phyloP scores from a whole-genome alignment of 1,140 invertebrate species.

The Drosophila varians region DNA sequence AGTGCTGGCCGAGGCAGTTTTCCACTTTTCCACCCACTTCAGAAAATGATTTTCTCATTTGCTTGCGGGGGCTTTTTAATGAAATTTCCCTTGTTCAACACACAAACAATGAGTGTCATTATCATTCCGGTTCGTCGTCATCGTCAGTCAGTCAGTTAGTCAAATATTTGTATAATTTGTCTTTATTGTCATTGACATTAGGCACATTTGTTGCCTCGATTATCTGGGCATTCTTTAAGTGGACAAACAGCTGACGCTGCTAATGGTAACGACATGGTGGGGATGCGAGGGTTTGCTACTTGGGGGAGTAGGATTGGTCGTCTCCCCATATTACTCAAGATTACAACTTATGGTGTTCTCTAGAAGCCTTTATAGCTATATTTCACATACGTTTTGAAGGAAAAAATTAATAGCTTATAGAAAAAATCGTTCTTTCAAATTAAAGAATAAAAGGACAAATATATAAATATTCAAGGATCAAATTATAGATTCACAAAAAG shows the following conservation, averaged over 20 bases:
- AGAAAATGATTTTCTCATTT: slow-evolving; percentile 29
- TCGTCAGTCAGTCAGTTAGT: slow-evolving; percentile 44
- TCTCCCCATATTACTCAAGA: slow-evolving; percentile 20
- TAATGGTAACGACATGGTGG: slow-evolving; percentile 28
- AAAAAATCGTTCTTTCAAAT: background rate
- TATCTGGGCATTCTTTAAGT: slow-evolving; percentile 74
- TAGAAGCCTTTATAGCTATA: too few relatives aligned
- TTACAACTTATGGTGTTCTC: too few relatives aligned
- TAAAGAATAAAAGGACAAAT: background rate
- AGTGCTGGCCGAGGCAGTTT: slow-evolving; percentile 24
- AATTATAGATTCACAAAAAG: background rate
- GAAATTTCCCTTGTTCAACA: slow-evolving; percentile 42
- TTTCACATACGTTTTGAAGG: too few relatives aligned
- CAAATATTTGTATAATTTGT: slow-evolving; percentile 75
- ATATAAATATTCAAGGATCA: background rate
- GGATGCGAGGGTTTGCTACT: slow-evolving; percentile 4
- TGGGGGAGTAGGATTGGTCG: background rate
- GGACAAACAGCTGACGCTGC: slow-evolving; percentile 73
- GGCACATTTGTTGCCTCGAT: slow-evolving; percentile 73
- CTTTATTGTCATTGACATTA: slow-evolving; percentile 76
- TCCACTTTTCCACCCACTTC: slow-evolving; percentile 14
- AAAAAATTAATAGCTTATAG: background rate
- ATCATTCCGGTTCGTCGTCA: slow-evolving; percentile 46
- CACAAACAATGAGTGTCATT: slow-evolving; percentile 56
- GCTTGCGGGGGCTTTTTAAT: slow-evolving; percentile 33